Percentiles rank a stretch among this genome's conserved stretches.
Conservation (phyloP, 1,140 invertebrate genomes). For the Andrena cerasifolii region DNA sequence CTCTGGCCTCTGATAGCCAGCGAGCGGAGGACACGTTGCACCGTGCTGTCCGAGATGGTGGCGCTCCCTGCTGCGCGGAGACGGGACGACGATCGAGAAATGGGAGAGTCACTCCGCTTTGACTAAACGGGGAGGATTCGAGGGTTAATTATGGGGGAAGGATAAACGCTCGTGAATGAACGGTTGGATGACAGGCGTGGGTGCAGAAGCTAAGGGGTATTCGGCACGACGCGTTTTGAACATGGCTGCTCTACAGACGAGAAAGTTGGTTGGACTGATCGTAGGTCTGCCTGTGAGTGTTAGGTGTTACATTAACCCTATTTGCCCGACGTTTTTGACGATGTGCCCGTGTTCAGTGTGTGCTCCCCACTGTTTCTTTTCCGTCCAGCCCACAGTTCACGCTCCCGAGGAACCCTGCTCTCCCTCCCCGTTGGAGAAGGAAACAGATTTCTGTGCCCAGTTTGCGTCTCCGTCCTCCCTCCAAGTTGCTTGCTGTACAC, state of each 20-base stretch:
- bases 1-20: not conserved
- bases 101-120: not conserved
- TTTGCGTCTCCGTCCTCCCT: slow-evolving; percentile 45
- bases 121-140: not conserved
- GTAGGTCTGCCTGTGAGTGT: slow-evolving; percentile 82
- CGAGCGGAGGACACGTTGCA: not conserved
- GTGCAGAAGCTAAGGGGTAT: slow-evolving; percentile 57
- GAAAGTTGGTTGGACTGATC: slow-evolving; percentile 77
- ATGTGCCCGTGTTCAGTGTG: slow-evolving; percentile 78
- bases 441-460: slow-evolving; percentile 15
- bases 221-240: slow-evolving; percentile 73
- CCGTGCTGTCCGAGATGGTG: slow-evolving; percentile 21
- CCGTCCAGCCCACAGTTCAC: not conserved
- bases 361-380: slow-evolving; percentile 60
- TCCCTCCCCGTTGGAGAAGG: too few species aligned
- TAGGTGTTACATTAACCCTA: slow-evolving; percentile 78
- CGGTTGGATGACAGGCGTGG: not conserved
- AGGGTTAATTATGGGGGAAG: not conserved
- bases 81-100: slow-evolving; percentile 44
- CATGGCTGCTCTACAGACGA: slow-evolving; percentile 67
- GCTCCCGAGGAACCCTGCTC: not conserved
- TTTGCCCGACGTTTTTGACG: slow-evolving; percentile 77
- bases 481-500: slow-evolving; percentile 51
- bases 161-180: not conserved
- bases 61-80: not conserved